Evolutionary conservation across 1,140 invertebrate species (phyloP), one percentile per base, ranked within the genome.

Genomic region (Calosoma granatense): DNA sequence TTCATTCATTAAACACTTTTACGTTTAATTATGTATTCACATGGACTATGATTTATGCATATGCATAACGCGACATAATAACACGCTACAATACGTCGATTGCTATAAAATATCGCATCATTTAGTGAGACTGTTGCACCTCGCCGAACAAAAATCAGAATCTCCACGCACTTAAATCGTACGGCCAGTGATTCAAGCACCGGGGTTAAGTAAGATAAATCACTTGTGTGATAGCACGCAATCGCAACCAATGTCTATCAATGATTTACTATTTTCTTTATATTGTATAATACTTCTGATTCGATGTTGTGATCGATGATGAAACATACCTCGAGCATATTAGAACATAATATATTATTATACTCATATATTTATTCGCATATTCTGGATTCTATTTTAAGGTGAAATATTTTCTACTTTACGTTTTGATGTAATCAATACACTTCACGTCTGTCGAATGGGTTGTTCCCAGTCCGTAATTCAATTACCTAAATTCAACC

Each of bases 1-100:
- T 47, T 47, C 41, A 47, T 47, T 47, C 41, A 47, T 47, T 47
- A 47, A 47, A 47, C 41, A 47, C 9, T 47, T 47, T 47, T 47
- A 17, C 41, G 41, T 47, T 47, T 47, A 47, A 47, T 47, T 47
- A 47, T 47, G 41, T 47, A 47, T 47, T 47, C 41, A 17, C 17
- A 47, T 17, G 41, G 9, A 17, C 15, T 9, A 47, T 47, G 41
- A 47, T 47, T 47, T 47, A 47, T 47, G 41, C 41, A 47, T 47
- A 47, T 12, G 26, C 26, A 30, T 30, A 9, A 17, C 41, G 41
- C 41, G 41, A 47, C 41, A 47, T 47, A 47, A 47, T 47, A 47
- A 47, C 41, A 47, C 15, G 17, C 41, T 17, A 47, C 41, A 47
- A 47, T 47, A 47, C 41, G 41, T 47, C 41, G 41, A 47, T 47